A percentile compares a stretch with the other conserved stretches of the same genome.
Conservation (phyloP, 1,140 invertebrate species). For the Conus betulinus region DNA sequence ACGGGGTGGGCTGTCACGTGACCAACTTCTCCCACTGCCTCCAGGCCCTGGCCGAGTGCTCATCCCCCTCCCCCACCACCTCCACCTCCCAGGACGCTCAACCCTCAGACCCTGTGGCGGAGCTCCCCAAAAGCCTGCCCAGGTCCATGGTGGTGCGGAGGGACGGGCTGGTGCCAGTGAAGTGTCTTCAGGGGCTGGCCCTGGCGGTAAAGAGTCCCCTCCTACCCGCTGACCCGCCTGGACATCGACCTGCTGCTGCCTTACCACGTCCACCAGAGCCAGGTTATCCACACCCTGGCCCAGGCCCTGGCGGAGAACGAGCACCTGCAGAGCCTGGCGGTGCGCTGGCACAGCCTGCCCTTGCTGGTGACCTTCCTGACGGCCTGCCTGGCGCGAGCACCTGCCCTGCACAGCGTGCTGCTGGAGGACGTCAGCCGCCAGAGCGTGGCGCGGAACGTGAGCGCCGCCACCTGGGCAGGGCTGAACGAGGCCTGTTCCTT, state of each 20-base stretch:
- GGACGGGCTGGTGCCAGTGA: conserved; percentile 48
- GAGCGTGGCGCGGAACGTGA: not conserved
- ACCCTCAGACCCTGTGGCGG: not conserved
- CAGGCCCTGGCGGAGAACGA: conserved; percentile 38
- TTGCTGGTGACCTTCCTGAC: conserved; percentile 55
- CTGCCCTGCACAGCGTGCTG: conserved; percentile 44
- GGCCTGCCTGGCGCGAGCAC: conserved; percentile 39
- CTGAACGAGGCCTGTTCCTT: conserved; percentile 54
- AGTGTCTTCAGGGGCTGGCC: conserved; percentile 51
- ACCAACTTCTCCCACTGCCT: conserved; percentile 55
- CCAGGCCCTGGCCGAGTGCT: conserved; percentile 56
- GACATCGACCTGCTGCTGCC: conserved; percentile 55
- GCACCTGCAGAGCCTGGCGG: conserved; percentile 45
- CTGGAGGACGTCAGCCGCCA: conserved; percentile 36
- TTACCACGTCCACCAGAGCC: conserved; percentile 44
- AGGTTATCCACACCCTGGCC: conserved; percentile 47
- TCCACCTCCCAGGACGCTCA: not conserved
- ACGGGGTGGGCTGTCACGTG: conserved; percentile 47
- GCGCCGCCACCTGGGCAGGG: conserved; percentile 51
- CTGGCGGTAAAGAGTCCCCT: conserved; percentile 28
- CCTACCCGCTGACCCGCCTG: conserved; percentile 47
- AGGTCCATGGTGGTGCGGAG: conserved; percentile 40
- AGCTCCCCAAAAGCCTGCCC: conserved; percentile 19
- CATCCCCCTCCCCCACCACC: conserved; percentile 27
- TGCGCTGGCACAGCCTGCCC: conserved; percentile 54